Percentiles rank a stretch among this genome's conserved stretches.
Evolutionary conservation across 2,113 vertebrate genomes (phyloP).

Genomic region (Rhynchopsitta pachyrhyncha): DNA sequence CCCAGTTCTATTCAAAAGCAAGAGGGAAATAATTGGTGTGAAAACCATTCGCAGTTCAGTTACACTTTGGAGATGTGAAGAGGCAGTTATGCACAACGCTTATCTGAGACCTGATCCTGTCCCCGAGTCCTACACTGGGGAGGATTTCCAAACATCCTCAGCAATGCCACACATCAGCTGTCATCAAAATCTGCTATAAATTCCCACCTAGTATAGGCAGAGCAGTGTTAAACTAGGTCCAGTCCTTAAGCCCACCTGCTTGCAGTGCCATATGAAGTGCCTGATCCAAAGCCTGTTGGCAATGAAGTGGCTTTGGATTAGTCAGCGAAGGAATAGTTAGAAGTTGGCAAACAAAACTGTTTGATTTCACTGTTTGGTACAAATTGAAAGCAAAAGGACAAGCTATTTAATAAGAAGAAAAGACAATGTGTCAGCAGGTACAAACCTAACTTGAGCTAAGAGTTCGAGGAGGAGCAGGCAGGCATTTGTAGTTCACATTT

Average conservation of each 20-base stretch:
- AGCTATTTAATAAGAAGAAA: not conserved
- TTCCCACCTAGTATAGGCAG: not conserved
- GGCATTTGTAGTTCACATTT: not conserved
- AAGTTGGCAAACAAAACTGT: accelerated
- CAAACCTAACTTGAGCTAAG: not conserved
- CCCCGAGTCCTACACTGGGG: accelerated
- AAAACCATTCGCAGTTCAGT: slow-evolving; percentile 53
- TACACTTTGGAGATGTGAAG: slow-evolving; percentile 24
- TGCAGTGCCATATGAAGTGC: not conserved
- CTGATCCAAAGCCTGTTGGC: not conserved
- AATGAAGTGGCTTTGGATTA: not conserved
- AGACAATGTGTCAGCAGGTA: not conserved
- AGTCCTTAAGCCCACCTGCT: not conserved
- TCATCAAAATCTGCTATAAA: not conserved
- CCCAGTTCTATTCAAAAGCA: not conserved
- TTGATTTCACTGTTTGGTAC: not conserved
- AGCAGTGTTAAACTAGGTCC: not conserved
- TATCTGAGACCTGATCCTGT: not conserved
- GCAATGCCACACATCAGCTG: not conserved
- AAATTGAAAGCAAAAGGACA: not conserved
- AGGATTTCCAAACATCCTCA: not conserved
- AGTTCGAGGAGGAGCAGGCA: not conserved
- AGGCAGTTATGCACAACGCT: not conserved
- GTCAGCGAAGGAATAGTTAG: not conserved
- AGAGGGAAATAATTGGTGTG: slow-evolving; percentile 53